Evolutionary conservation across 2,888 invertebrate species (phyloP).

Genomic region (Adela reaumurella): DNA sequence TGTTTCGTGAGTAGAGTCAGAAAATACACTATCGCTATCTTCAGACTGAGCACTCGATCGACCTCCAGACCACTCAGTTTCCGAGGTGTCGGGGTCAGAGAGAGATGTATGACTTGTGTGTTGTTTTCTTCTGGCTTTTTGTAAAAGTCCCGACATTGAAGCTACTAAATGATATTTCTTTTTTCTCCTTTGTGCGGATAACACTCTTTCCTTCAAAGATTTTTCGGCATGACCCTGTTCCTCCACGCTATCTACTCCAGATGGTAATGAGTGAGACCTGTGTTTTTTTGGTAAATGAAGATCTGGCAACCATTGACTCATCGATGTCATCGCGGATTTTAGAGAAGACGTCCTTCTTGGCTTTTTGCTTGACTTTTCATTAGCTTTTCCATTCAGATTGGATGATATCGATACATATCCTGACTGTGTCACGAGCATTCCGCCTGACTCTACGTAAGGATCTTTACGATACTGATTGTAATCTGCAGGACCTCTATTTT

Average conservation of each 20-base stretch:
- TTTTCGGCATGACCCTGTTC: slow-evolving; percentile 40
- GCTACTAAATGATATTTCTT: slow-evolving; percentile 79
- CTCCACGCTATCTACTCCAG: slow-evolving; percentile 60
- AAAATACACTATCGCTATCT: slow-evolving; percentile 72
- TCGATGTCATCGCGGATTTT: slow-evolving; percentile 77
- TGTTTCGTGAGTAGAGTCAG: slow-evolving; percentile 62
- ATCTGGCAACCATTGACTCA: slow-evolving; percentile 79
- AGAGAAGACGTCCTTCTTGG: slow-evolving; percentile 69
- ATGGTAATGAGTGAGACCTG: slow-evolving; percentile 78
- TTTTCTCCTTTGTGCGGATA: slow-evolving; percentile 59
- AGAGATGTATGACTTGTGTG: slow-evolving; percentile 61
- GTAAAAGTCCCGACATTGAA: slow-evolving; percentile 79
- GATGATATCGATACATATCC: slow-evolving; percentile 73
- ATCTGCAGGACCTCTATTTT: slow-evolving; percentile 22
- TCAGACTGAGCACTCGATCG: slow-evolving; percentile 68
- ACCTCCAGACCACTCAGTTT: slow-evolving; percentile 65
- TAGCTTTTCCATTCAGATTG: slow-evolving; percentile 54
- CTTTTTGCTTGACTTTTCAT: slow-evolving; percentile 61
- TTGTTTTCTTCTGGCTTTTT: slow-evolving; percentile 75
- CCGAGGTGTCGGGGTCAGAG: slow-evolving; percentile 75
- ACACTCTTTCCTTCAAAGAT: slow-evolving; percentile 41
- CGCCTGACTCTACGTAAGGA: slow-evolving; percentile 39
- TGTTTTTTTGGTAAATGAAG: slow-evolving; percentile 72
- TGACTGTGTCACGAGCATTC: slow-evolving; percentile 71
- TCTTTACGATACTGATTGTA: slow-evolving; percentile 30